Evolutionary conservation across 2,888 invertebrate species (phyloP).

Genomic region (Anoplius nigerrimus): DNA sequence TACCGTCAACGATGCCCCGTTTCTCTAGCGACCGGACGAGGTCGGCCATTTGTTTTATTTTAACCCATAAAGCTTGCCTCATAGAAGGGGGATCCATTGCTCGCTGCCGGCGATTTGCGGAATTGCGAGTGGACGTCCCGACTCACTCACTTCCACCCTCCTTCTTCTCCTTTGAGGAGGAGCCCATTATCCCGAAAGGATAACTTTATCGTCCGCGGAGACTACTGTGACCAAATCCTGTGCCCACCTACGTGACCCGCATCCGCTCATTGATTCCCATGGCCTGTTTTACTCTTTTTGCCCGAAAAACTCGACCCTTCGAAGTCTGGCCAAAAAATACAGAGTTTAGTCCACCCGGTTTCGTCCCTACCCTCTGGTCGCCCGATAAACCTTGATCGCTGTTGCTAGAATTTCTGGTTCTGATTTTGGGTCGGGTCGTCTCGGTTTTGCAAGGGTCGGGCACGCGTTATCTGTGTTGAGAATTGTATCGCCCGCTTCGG

Average conservation of each 20-base stretch:
- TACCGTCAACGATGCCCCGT: background rate
- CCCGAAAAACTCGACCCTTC: background rate
- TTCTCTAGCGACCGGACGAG: background rate
- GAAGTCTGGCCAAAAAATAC: background rate
- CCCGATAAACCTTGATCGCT: no score
- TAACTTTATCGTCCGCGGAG: slow-evolving; percentile 42
- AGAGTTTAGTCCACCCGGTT: no score
- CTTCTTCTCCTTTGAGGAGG: slow-evolving; percentile 5
- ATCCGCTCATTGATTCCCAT: slow-evolving; percentile 18
- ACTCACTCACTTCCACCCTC: no score
- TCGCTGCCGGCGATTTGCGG: slow-evolving; percentile 2
- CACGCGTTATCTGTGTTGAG: no score
- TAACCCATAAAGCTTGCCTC: slow-evolving; percentile 23
- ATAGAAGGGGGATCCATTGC: slow-evolving; percentile 9
- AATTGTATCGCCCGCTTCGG: no score
- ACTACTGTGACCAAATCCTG: slow-evolving; percentile 48
- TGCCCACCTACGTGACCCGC: slow-evolving; percentile 43
- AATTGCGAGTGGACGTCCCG: background rate
- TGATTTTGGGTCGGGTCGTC: no score
- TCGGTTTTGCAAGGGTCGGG: no score
- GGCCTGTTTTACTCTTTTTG: background rate
- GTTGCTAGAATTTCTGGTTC: no score
- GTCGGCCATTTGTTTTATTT: slow-evolving; percentile 16
- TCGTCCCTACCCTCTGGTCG: no score
- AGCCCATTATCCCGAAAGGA: slow-evolving; percentile 45